Conservation (phyloP, 2,113 vertebrate species). For the Rhipidura dahli region DNA sequence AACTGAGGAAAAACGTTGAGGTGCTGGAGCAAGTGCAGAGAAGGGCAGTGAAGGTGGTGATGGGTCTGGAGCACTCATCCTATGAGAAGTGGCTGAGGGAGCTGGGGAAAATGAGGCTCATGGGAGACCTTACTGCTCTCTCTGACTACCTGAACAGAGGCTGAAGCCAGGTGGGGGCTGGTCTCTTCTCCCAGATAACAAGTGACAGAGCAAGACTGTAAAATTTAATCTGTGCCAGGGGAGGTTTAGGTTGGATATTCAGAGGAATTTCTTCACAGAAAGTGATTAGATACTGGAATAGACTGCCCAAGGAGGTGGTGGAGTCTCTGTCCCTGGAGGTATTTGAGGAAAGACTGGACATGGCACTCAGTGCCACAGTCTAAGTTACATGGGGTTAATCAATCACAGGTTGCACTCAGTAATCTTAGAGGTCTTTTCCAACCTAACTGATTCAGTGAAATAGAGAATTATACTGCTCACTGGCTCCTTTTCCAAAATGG, state of each 20-base stretch:
- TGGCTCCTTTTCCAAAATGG: not conserved
- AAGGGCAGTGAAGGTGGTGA: not conserved
- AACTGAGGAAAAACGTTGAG: not conserved
- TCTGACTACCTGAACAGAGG: not conserved
- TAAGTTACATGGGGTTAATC: not conserved
- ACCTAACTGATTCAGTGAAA: not conserved
- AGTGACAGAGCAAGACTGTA: too few species aligned
- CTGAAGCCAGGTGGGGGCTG: not conserved
- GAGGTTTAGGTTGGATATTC: not conserved
- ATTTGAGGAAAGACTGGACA: not conserved
- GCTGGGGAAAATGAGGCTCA: not conserved
- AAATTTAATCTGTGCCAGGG: not conserved
- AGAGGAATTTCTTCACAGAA: not conserved
- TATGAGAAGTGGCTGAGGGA: not conserved
- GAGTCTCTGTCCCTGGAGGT: not conserved
- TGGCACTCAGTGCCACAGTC: not conserved
- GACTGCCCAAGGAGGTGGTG: not conserved
- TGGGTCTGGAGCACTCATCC: not conserved
- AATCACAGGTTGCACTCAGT: not conserved
- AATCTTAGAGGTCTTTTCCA: not conserved
- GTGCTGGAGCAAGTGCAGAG: not conserved
- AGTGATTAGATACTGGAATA: not conserved
- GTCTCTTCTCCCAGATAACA: not conserved
- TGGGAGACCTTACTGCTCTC: too few species aligned
- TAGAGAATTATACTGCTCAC: not conserved